Evolutionary conservation across 2,888 invertebrate genomes (phyloP).

Genomic region (Strigamia maritima): DNA sequence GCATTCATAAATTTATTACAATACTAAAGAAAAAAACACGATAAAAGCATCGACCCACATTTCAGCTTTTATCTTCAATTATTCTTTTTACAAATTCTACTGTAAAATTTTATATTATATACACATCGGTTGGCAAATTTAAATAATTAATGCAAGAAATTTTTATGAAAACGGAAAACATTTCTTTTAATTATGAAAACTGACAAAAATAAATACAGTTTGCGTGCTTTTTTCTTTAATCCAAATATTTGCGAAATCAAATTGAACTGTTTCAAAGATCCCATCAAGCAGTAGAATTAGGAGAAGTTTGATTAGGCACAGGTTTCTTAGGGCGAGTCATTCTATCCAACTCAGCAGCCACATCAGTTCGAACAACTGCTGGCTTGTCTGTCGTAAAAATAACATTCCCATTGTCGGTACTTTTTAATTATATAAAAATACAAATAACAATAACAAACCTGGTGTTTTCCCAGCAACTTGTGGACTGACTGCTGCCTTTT

Average conservation of each 20-base stretch:
- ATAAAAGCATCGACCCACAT: background rate
- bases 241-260: background rate
- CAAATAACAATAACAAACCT: background rate
- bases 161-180: background rate
- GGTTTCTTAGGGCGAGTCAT: conserved; percentile 69
- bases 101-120: background rate
- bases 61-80: background rate
- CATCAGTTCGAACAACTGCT: conserved; percentile 77
- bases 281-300: conserved; percentile 22
- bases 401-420: too few relatives aligned
- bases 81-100: conserved; percentile 18
- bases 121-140: background rate
- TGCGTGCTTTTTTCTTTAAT: background rate
- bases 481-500: conserved; percentile 71
- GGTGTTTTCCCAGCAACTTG: conserved; percentile 28
- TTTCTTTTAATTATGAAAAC: background rate
- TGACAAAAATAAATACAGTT: conserved; percentile 15
- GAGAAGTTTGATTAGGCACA: conserved; percentile 36
- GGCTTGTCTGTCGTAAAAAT: conserved; percentile 55
- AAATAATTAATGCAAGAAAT: background rate
- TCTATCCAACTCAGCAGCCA: conserved; percentile 87
- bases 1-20: background rate
- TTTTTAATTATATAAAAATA: background rate
- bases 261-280: background rate
- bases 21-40: background rate